phyloP scores from a whole-genome alignment of 2,888 invertebrate species.

The Margaritifera margaritifera region DNA sequence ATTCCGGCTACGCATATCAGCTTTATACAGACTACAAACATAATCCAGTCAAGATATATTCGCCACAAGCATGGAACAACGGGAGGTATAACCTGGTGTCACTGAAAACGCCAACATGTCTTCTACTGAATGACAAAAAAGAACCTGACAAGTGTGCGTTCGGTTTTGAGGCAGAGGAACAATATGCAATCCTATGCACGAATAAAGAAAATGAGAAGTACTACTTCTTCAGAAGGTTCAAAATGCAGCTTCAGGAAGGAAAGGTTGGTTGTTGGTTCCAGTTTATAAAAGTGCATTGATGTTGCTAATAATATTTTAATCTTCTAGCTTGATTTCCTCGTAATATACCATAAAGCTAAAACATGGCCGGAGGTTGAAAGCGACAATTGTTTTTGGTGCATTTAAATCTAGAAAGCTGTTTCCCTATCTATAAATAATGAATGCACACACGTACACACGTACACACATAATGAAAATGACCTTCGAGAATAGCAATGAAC shows the following conservation, averaged over 20 bases:
- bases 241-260: slow-evolving; percentile 19
- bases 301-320: too few relatives aligned
- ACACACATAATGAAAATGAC: too few relatives aligned
- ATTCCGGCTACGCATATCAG: slow-evolving; percentile 19
- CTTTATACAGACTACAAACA: slow-evolving; percentile 2
- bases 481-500: too few relatives aligned
- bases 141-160: slow-evolving; percentile 10
- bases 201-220: slow-evolving; percentile 6
- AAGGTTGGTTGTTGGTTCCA: slow-evolving; percentile 1
- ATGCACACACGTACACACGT: too few relatives aligned
- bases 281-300: slow-evolving; percentile 3
- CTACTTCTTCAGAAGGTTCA: slow-evolving; percentile 20
- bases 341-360: too few relatives aligned
- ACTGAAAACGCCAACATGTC: slow-evolving; percentile 21
- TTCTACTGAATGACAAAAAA: slow-evolving; percentile 11
- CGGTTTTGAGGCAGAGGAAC: slow-evolving; percentile 22
- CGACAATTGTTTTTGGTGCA: too few relatives aligned
- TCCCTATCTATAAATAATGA: too few relatives aligned
- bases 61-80: slow-evolving; percentile 15
- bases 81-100: slow-evolving; percentile 13
- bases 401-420: too few relatives aligned
- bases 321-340: too few relatives aligned
- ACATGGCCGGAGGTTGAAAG: too few relatives aligned
- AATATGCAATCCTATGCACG: slow-evolving; percentile 6
- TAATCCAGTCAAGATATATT: slow-evolving; percentile 15